Evolutionary conservation across 2,113 vertebrate species (phyloP).

Genomic region (Athene cunicularia): DNA sequence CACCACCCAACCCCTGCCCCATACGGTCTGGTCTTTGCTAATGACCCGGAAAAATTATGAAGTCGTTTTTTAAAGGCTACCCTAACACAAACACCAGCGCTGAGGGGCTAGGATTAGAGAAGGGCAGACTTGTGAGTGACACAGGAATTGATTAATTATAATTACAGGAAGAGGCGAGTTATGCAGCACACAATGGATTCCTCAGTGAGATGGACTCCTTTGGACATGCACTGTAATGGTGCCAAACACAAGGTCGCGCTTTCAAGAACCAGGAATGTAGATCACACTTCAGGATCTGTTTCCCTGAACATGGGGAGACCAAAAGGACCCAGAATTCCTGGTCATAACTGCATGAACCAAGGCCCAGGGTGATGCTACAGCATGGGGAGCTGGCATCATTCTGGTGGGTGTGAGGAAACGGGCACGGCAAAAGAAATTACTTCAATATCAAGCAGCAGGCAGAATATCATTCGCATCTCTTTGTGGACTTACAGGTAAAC

Average conservation of each 20-base stretch:
- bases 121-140: conserved; percentile 22
- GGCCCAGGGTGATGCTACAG: not conserved
- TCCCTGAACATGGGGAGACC: accelerated
- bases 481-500: not conserved
- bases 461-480: not conserved
- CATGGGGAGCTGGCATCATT: accelerated
- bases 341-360: not conserved
- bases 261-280: not conserved
- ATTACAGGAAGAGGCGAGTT: not conserved
- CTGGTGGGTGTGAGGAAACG: accelerated
- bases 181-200: not conserved
- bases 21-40: not conserved
- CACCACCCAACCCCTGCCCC: not conserved
- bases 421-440: accelerated
- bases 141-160: not conserved
- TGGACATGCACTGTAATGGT: not conserved
- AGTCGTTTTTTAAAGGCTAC: not conserved
- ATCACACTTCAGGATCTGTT: not conserved
- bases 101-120: not conserved
- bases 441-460: not conserved
- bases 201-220: not conserved
- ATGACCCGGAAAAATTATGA: not conserved
- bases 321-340: not conserved
- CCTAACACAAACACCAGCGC: not conserved
- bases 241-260: not conserved